Conservation (phyloP, 2,888 invertebrate genomes). For the Marasmarcha lunaedactyla region DNA sequence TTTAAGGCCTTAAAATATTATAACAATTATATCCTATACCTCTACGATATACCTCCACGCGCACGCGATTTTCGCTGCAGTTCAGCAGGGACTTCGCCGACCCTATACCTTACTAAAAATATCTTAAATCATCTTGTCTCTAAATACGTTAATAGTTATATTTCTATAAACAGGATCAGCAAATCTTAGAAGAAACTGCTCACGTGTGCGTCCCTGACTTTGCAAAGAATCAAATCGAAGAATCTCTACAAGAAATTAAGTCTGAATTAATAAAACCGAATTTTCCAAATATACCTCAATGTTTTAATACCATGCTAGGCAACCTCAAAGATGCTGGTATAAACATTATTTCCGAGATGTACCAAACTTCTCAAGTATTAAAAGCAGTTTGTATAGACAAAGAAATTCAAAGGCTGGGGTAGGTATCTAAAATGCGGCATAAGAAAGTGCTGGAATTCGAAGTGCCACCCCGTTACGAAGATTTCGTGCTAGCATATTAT, state of each 20-base stretch:
- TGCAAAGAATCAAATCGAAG: slow-evolving; percentile 9
- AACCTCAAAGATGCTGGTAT: slow-evolving; percentile 9
- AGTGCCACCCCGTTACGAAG: slow-evolving; percentile 7
- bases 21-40: slow-evolving; percentile 6
- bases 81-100: background rate
- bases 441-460: no score
- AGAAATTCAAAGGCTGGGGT: slow-evolving; percentile 8
- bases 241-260: slow-evolving; percentile 6
- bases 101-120: slow-evolving; percentile 4
- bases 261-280: slow-evolving; percentile 9
- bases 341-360: slow-evolving; percentile 9
- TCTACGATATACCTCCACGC: no score
- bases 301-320: slow-evolving; percentile 10
- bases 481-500: no score
- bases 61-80: background rate
- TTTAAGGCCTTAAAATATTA: no score
- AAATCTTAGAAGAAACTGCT: slow-evolving; percentile 8
- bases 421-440: slow-evolving; percentile 8
- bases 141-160: no score
- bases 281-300: slow-evolving; percentile 10
- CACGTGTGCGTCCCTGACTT: slow-evolving; percentile 7
- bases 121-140: slow-evolving; percentile 1
- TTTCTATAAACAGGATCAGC: slow-evolving; percentile 8
- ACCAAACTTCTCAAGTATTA: slow-evolving; percentile 7
- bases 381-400: slow-evolving; percentile 9